Base-by-base conservation (phyloP, 2,888 invertebrate species). In the Tetragnatha montana region DNA sequence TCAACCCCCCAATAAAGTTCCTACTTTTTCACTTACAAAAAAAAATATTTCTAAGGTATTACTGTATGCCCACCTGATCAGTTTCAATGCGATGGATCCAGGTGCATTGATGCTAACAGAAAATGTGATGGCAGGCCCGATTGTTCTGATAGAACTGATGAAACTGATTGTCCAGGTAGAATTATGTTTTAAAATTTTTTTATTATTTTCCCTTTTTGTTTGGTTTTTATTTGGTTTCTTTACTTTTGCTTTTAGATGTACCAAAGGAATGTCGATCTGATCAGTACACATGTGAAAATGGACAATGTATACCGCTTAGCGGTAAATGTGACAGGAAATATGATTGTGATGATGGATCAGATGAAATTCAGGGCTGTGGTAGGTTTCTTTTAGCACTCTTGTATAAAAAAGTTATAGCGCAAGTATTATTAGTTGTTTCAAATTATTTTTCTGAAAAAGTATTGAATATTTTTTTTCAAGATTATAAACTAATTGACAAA, bases 271-370 rank as follows among this genome's bases (percentile, higher is more conserved):
- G 91, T 74, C 69, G 49, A 12, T 68, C 82, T 8, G 93, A 94
- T 92, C 93, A 95, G 94, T 92, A 91, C 78, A 79, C 49, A n/a
- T 92, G 92, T 71, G 70, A 60, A 69, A 89, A 91, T 87, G 93
- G 93, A 10, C 90, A 81, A 22, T 93, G 93, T 88, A 92, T 93
- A 70, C 91, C 91, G 70, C 80, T 68, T 7, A 76, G 81, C 8
- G 81, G 91, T 51, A 91, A 88, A 19, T 93, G 93, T 91, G 92
- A 93, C 89, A 21, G 90, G 81, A 94, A 94, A 89, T 94, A 95
- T 92, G 96, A 96, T 94, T 96, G 96, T 93, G 93, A 93, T 75
- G 94, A 95, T 92, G 94, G 94, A 87, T 94, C 94, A 75, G 96
- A 96, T 93, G 96, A 96, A 60, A 12, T 76, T 1, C 76, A 60